Evolutionary conservation across 2,797 vertebrate species (phyloP).

Genomic region (Hippopotamyrus pictus): DNA sequence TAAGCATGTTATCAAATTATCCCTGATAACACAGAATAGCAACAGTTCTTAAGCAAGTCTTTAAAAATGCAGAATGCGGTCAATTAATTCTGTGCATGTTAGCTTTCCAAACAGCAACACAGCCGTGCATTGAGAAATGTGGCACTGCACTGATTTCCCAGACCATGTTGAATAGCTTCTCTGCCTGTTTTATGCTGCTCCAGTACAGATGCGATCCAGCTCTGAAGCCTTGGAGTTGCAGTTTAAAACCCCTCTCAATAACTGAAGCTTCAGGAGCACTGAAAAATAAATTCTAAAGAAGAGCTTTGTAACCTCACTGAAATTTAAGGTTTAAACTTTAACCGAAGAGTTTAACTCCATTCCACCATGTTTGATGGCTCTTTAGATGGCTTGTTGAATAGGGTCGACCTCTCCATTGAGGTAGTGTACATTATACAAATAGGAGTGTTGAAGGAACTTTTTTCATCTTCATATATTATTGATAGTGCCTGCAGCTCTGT

Average conservation of each 20-base stretch:
- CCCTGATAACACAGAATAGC: not conserved
- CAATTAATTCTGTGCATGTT: not conserved
- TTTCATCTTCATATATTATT: conserved; percentile 3
- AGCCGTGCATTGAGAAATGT: not conserved
- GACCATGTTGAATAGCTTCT: not conserved
- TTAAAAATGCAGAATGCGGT: not conserved
- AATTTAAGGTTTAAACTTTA: not conserved
- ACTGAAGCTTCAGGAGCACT: not conserved
- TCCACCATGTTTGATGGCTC: not conserved
- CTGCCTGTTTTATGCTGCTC: not conserved
- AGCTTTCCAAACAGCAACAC: not conserved
- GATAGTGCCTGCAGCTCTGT: not conserved
- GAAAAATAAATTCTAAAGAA: not conserved
- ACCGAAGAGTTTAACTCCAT: not conserved
- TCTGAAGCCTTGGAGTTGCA: not conserved
- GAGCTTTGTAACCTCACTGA: not conserved
- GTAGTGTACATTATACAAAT: conserved; percentile 1
- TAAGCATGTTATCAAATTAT: not conserved
- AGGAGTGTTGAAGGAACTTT: not conserved
- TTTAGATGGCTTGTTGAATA: not conserved
- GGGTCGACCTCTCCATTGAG: not conserved
- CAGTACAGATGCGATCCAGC: not conserved
- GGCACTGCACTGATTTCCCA: not conserved
- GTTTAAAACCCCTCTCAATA: not conserved
- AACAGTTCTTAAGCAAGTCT: not conserved